phyloP scores from a whole-genome alignment of 2,113 vertebrate genomes.

The Neogobius melanostomus region DNA sequence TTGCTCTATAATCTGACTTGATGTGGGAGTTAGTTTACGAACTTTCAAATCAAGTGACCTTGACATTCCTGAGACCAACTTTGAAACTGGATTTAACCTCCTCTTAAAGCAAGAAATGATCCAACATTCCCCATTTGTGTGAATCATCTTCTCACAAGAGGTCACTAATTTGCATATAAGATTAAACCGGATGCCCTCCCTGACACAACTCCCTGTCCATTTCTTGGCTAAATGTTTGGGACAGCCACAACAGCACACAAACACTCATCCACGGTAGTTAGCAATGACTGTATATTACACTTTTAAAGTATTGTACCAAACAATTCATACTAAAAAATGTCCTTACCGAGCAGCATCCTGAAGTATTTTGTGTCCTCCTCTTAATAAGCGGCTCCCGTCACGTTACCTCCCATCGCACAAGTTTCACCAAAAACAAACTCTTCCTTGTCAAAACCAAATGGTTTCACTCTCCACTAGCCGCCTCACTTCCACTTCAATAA shows the following conservation, averaged over 20 bases:
- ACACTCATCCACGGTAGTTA: no score
- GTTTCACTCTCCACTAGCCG: constrained; percentile 17
- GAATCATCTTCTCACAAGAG: no score
- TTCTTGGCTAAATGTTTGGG: neutral
- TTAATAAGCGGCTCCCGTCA: constrained; percentile 29
- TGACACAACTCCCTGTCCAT: neutral
- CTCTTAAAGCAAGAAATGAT: no score
- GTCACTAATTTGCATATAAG: neutral
- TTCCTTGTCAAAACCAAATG: constrained; percentile 3
- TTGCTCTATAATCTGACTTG: no score
- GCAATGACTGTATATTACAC: neutral
- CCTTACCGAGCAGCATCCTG: constrained; percentile 72
- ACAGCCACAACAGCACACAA: no score
- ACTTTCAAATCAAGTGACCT: no score
- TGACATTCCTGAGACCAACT: no score
- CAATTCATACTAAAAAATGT: neutral
- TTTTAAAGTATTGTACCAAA: neutral
- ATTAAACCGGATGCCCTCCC: neutral
- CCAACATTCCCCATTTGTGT: no score
- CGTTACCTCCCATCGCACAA: constrained; percentile 50
- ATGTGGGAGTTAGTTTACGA: no score
- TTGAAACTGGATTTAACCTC: no score
- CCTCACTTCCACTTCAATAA: constrained; percentile 18
- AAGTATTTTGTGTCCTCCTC: constrained; percentile 43
- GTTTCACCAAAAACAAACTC: constrained; percentile 46